phyloP scores from a whole-genome alignment of 1,140 invertebrate genomes.

The Scaptodrosophila lebanonensis region DNA sequence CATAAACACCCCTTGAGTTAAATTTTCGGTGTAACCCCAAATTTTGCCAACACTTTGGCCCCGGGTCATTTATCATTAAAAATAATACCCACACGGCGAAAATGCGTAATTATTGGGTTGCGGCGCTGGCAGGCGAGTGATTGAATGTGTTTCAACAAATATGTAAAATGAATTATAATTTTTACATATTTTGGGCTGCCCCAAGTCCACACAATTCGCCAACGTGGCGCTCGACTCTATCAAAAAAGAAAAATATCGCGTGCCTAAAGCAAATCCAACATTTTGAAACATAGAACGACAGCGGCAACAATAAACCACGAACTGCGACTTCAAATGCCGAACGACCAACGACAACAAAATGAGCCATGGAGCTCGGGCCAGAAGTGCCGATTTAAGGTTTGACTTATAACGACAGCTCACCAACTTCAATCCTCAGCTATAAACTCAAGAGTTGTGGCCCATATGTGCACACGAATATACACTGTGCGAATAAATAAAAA shows the following conservation, averaged over 20 bases:
- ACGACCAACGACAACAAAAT: slow-evolving; percentile 48
- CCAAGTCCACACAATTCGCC: too few species aligned
- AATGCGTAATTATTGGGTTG: slow-evolving; percentile 72
- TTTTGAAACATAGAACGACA: slow-evolving; percentile 45
- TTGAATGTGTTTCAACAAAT: slow-evolving; percentile 75
- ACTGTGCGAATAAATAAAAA: background rate
- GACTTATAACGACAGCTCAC: slow-evolving; percentile 38
- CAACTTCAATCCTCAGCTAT: background rate
- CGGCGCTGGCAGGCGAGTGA: slow-evolving; percentile 41
- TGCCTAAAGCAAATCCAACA: slow-evolving; percentile 65
- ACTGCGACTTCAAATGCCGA: too few species aligned
- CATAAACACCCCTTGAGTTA: slow-evolving; percentile 52
- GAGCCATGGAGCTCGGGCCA: slow-evolving; percentile 56
- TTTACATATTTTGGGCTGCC: slow-evolving; percentile 50
- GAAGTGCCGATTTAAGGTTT: slow-evolving; percentile 71
- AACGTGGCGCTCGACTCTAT: too few species aligned
- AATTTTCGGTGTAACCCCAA: slow-evolving; percentile 58
- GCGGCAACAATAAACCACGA: slow-evolving; percentile 35
- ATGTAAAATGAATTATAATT: slow-evolving; percentile 74
- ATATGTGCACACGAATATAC: background rate
- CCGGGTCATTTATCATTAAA: slow-evolving; percentile 73
- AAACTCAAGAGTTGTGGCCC: too few species aligned
- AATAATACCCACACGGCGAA: slow-evolving; percentile 61
- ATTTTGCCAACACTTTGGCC: slow-evolving; percentile 64
- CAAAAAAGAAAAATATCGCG: slow-evolving; percentile 52